Base-by-base conservation (phyloP, 2,888 invertebrate genomes). In the Synergus itoensis region DNA sequence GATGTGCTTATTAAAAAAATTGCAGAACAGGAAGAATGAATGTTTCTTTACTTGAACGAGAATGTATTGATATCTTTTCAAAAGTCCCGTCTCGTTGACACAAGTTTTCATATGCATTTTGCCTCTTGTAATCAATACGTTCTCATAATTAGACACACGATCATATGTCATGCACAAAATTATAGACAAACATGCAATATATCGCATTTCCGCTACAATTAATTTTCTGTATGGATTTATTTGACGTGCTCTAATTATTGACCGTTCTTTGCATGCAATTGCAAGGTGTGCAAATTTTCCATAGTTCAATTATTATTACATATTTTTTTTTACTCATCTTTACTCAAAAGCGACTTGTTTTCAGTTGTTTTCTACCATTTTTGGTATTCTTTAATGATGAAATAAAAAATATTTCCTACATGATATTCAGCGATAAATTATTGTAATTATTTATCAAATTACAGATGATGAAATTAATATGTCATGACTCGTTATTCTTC, bases 1-100 rank as follows among this genome's bases (percentile, higher is more conserved):
- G 89, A 89, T 90, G 89, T 90, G 88, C 90, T 90, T 90, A 90
- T 90, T 90, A 28, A 28, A 28, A 89, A 90, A 91, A 91, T 90
- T 91, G 88, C 90, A 88, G 86, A 84, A 83, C 81, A 88, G 86
- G 81, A 85, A 84, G 84, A 85, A 86, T 87, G 84, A 85, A 88
- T 87, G 86, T 87, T 89, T 89, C 91, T 89, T 81, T 86, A 87
- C 85, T 76, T 67, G 82, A 81, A 82, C 82, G 79, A 78, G 76
- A 77, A 79, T 80, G 76, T 79, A 76, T 81, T 81, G 77, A 75
- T 64, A 79, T 87, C 93, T 93, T 4, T 92, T 87, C 73, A 28
- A 28, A 76, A 84, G 80, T 80, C 80, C 83, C 83, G 85, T 84
- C 87, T 88, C 84, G 88, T 89, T 88, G 88, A 86, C 85, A 84